phyloP scores from a whole-genome alignment of 2,797 vertebrate genomes.

The Enteromius radiatus region DNA sequence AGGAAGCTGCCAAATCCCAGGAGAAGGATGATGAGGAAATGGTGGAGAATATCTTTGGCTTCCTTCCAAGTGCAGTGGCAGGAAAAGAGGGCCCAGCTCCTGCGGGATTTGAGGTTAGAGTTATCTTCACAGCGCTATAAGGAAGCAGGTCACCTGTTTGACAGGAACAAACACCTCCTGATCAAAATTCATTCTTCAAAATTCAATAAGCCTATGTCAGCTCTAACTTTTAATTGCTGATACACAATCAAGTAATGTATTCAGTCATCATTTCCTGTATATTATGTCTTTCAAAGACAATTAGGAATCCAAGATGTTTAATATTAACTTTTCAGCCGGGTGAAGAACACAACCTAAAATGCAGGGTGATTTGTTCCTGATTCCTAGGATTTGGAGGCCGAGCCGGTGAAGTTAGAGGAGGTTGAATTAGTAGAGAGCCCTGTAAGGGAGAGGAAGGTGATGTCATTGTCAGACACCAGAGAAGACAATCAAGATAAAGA shows the following conservation, averaged over 20 bases:
- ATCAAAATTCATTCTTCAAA: background rate
- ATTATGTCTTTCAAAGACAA: background rate
- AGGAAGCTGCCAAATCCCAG: constrained; percentile 62
- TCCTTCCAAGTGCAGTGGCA: constrained; percentile 73
- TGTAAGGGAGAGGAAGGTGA: constrained; percentile 1
- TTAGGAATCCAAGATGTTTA: background rate
- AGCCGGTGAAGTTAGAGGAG: constrained; percentile 12
- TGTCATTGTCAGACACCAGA: background rate
- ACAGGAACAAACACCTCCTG: background rate
- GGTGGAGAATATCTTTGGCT: constrained; percentile 78
- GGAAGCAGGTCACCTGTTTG: constrained; percentile 11
- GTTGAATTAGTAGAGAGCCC: constrained; percentile 25
- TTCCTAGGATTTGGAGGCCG: constrained; percentile 54
- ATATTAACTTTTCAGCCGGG: background rate
- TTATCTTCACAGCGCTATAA: background rate
- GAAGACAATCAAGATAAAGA: constrained; percentile 2
- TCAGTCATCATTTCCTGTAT: background rate
- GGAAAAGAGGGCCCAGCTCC: constrained; percentile 72
- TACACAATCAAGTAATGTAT: background rate
- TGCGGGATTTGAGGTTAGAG: constrained; percentile 75
- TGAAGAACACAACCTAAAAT: no score
- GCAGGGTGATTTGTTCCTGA: background rate
- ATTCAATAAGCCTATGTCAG: background rate
- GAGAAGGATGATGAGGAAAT: constrained; percentile 73
- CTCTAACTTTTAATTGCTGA: background rate